phyloP scores from a whole-genome alignment of 2,113 vertebrate genomes.

The Eira barbara region DNA sequence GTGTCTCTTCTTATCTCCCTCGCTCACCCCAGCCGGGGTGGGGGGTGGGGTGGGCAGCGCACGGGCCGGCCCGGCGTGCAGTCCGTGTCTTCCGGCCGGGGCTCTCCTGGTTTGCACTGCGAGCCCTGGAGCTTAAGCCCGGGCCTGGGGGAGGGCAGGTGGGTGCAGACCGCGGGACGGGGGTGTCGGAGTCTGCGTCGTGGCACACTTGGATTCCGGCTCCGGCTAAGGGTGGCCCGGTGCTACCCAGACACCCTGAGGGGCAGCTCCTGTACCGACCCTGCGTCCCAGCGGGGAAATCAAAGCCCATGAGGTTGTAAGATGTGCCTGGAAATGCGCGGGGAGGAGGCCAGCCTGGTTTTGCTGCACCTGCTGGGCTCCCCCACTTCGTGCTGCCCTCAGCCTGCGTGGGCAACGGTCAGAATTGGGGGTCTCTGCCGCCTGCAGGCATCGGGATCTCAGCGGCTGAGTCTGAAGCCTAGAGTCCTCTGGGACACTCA shows the following conservation, averaged over 20 bases:
- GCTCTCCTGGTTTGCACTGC: not conserved
- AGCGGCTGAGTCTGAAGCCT: not conserved
- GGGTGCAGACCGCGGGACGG: not conserved
- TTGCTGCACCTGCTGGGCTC: not conserved
- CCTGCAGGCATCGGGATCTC: not conserved
- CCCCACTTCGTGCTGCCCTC: not conserved
- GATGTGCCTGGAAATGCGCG: not conserved
- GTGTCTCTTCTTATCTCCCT: not conserved
- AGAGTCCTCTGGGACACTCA: accelerated
- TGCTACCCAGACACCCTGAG: not conserved
- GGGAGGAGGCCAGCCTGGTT: not conserved
- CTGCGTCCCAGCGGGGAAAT: not conserved
- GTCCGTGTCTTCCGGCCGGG: not conserved
- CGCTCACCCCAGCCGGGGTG: accelerated
- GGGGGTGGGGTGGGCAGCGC: too few species aligned
- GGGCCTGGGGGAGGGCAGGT: accelerated
- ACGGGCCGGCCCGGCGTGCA: accelerated
- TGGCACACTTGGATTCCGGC: not conserved
- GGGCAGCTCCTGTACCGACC: not conserved
- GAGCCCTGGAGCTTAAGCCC: not conserved
- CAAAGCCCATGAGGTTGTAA: accelerated
- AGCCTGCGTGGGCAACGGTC: too few species aligned
- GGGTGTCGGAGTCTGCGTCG: accelerated
- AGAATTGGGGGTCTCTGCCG: not conserved
- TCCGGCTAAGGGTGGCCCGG: accelerated